phyloP scores from a whole-genome alignment of 1,140 invertebrate genomes.

The Tribolium castaneum region DNA sequence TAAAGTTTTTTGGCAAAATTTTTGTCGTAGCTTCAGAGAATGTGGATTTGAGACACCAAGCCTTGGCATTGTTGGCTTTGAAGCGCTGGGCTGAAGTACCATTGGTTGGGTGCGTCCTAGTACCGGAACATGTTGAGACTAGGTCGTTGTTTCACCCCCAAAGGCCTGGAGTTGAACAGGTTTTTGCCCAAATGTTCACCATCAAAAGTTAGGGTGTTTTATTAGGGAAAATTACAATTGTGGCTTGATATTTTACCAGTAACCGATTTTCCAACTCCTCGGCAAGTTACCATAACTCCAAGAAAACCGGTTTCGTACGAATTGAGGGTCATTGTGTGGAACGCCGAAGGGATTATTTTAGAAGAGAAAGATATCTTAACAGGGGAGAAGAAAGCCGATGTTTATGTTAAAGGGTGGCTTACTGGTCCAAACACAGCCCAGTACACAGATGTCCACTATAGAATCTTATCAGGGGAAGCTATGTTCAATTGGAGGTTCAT shows the following conservation, averaged over 20 bases:
- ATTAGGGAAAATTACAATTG: conserved; percentile 87
- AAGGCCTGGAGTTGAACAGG: conserved; percentile 86
- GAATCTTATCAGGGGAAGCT: conserved; percentile 82
- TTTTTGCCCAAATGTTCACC: conserved; percentile 55
- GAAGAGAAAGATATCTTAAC: conserved; percentile 82
- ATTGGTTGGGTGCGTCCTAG: conserved; percentile 79
- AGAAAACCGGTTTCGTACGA: conserved; percentile 81
- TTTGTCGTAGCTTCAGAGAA: conserved; percentile 46
- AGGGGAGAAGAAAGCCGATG: conserved; percentile 85
- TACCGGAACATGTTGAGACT: conserved; percentile 92
- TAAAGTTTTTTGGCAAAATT: neutral
- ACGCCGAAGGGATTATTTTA: conserved; percentile 79
- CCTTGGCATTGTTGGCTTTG: conserved; percentile 76
- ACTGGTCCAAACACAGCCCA: conserved; percentile 76
- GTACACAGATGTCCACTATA: conserved; percentile 85
- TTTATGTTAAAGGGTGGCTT: conserved; percentile 91
- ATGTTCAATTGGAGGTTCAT: conserved; percentile 94
- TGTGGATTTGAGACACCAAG: conserved; percentile 64
- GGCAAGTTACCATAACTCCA: conserved; percentile 80
- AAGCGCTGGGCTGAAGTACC: conserved; percentile 80
- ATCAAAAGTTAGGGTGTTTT: conserved; percentile 13
- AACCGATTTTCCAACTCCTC: conserved; percentile 68
- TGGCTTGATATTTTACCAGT: conserved; percentile 91
- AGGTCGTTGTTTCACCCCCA: conserved; percentile 80
- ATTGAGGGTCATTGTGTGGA: conserved; percentile 86